A percentile compares a stretch with the other conserved stretches of the same genome.
These are phyloP conservation scores for Exephanes ischioxanthus DNA, from an alignment of 2,888 invertebrate genomes.

Conservation along the genomic window DNA sequence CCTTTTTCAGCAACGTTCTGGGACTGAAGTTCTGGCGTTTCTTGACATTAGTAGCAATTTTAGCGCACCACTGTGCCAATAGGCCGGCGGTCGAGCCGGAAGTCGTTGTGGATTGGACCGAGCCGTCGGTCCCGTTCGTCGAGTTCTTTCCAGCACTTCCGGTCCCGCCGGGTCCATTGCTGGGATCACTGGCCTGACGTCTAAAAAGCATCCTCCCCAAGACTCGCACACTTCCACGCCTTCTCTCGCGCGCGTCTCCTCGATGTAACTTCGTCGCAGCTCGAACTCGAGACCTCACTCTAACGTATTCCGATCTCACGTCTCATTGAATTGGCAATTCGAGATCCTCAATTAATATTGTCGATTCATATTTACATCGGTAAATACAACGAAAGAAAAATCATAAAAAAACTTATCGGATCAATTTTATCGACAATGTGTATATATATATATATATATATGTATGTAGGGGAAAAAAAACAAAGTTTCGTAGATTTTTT, in stretches of 20 bases:
- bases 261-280: slow-evolving; percentile 52
- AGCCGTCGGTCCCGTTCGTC: slow-evolving; percentile 72
- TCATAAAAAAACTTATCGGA: not conserved
- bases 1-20: slow-evolving; percentile 78
- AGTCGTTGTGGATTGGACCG: slow-evolving; percentile 75
- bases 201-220: slow-evolving; percentile 78
- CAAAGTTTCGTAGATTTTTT: not conserved
- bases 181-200: slow-evolving; percentile 80
- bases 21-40: slow-evolving; percentile 80
- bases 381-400: not conserved
- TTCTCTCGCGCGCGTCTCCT: slow-evolving; percentile 49
- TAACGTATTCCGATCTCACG: slow-evolving; percentile 28
- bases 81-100: slow-evolving; percentile 74
- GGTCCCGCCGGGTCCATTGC: slow-evolving; percentile 70
- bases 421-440: not conserved
- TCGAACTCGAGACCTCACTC: slow-evolving; percentile 43
- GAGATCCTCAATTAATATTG: slow-evolving; percentile 1
- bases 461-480: not conserved
- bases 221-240: slow-evolving; percentile 44
- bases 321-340: slow-evolving; percentile 37
- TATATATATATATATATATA: too few species aligned
- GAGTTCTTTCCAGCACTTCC: slow-evolving; percentile 72
- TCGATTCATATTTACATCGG: not conserved
- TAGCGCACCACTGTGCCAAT: slow-evolving; percentile 82
- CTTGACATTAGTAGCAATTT: slow-evolving; percentile 82